A percentile compares a stretch with the other conserved stretches of the same genome.
Conservation (phyloP, 2,888 invertebrate species). For the Rhodophaea formosa region DNA sequence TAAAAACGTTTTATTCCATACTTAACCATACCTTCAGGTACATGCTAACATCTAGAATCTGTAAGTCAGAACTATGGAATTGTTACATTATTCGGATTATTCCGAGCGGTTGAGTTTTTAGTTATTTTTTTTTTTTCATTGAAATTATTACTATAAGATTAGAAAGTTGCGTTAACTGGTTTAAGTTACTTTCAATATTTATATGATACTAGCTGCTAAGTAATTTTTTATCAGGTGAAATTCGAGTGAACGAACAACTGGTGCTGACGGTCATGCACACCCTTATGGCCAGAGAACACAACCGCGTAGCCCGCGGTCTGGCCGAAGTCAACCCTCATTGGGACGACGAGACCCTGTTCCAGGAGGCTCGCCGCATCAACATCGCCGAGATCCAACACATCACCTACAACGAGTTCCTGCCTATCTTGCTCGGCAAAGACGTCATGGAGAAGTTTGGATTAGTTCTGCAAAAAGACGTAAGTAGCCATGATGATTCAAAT, state of each 20-base stretch:
- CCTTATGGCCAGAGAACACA: constrained; percentile 94
- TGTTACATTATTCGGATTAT: too few species aligned
- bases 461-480: constrained; percentile 88
- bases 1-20: too few species aligned
- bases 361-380: constrained; percentile 91
- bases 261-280: constrained; percentile 96
- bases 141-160: too few species aligned
- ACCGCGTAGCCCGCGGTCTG: constrained; percentile 88
- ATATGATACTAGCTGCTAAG: too few species aligned
- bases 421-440: constrained; percentile 93
- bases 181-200: not conserved
- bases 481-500: not conserved
- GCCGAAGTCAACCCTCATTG: constrained; percentile 93
- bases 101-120: too few species aligned
- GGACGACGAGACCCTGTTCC: constrained; percentile 96
- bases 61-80: too few species aligned
- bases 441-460: constrained; percentile 95
- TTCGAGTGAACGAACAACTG: constrained; percentile 94
- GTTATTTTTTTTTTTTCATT: too few species aligned
- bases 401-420: constrained; percentile 94
- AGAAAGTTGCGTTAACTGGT: too few species aligned
- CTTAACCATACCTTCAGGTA: too few species aligned
- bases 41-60: too few species aligned
- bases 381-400: constrained; percentile 94
- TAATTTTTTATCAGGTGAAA: constrained; percentile 83